Percentiles rank a stretch among this genome's conserved stretches.
These are phyloP conservation scores for Colossoma macropomum DNA, from an alignment of 2,113 vertebrate genomes.

Conservation along the genomic window DNA sequence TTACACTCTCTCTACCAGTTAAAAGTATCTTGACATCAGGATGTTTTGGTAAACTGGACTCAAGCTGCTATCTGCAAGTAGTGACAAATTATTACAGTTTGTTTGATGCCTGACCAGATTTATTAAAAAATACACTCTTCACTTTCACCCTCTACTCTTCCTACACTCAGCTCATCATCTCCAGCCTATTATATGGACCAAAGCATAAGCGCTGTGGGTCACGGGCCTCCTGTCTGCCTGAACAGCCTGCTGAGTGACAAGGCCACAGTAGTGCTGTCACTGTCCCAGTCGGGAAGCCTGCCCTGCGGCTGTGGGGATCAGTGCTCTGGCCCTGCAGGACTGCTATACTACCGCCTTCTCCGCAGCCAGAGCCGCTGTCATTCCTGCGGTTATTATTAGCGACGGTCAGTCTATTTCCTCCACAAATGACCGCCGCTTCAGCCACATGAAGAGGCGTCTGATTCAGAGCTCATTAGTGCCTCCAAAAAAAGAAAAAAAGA, in stretches of 20 bases:
- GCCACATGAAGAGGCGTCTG: slow-evolving; percentile 31
- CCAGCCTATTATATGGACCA: slow-evolving; percentile 14
- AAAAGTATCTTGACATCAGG: too few species aligned
- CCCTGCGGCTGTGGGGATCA: slow-evolving; percentile 10
- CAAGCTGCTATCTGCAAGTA: too few species aligned
- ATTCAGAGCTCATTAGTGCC: slow-evolving; percentile 54
- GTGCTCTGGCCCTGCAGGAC: neutral
- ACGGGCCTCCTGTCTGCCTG: slow-evolving; percentile 1
- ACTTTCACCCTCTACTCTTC: slow-evolving; percentile 1
- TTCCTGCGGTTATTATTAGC: neutral
- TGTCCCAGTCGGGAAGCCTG: too few species aligned
- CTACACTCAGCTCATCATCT: neutral
- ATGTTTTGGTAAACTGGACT: too few species aligned
- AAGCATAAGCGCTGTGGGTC: neutral
- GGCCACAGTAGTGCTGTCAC: slow-evolving; percentile 12
- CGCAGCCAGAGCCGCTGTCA: neutral
- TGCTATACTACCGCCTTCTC: neutral
- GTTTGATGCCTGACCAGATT: neutral
- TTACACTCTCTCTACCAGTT: too few species aligned
- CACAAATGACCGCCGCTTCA: slow-evolving; percentile 6
- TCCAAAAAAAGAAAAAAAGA: neutral
- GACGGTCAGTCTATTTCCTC: neutral
- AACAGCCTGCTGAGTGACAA: slow-evolving; percentile 5
- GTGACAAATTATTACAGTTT: neutral
- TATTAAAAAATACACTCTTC: neutral